phyloP scores from a whole-genome alignment of 2,113 vertebrate species.

The Chaetura pelagica region DNA sequence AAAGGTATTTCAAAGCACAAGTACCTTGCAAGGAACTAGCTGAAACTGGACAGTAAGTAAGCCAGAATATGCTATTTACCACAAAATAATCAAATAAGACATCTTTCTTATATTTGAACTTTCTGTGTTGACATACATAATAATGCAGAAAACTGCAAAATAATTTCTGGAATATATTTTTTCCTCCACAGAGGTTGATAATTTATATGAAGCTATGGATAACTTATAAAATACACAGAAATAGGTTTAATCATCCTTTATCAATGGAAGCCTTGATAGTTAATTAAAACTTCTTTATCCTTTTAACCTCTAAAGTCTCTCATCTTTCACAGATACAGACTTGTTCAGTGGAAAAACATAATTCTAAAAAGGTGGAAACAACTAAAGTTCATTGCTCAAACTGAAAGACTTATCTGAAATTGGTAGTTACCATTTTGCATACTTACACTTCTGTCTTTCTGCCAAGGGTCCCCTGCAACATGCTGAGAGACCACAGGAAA shows the following conservation, averaged over 20 bases:
- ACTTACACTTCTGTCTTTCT: conserved; percentile 98
- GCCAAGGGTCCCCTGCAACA: conserved; percentile 96
- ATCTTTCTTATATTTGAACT: not conserved
- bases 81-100: not conserved
- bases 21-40: not conserved
- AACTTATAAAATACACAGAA: not conserved
- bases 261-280: not conserved
- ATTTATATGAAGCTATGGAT: not conserved
- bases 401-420: not conserved
- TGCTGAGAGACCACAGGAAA: conserved; percentile 97
- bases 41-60: not conserved
- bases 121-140: not conserved
- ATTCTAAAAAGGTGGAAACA: not conserved
- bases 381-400: not conserved
- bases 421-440: conserved; percentile 26
- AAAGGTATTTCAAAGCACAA: not conserved
- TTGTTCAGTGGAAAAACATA: not conserved
- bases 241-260: not conserved
- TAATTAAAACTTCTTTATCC: not conserved
- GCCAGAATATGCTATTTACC: not conserved
- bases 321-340: not conserved
- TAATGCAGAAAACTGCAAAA: not conserved
- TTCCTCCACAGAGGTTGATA: not conserved
- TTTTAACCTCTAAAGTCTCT: not conserved
- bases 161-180: not conserved